A percentile compares a stretch with the other conserved stretches of the same genome.
These are phyloP conservation scores for Haliclona indistincta DNA, from an alignment of 37 sponge, comb jelly and placozoan species.

Conservation along the genomic window DNA sequence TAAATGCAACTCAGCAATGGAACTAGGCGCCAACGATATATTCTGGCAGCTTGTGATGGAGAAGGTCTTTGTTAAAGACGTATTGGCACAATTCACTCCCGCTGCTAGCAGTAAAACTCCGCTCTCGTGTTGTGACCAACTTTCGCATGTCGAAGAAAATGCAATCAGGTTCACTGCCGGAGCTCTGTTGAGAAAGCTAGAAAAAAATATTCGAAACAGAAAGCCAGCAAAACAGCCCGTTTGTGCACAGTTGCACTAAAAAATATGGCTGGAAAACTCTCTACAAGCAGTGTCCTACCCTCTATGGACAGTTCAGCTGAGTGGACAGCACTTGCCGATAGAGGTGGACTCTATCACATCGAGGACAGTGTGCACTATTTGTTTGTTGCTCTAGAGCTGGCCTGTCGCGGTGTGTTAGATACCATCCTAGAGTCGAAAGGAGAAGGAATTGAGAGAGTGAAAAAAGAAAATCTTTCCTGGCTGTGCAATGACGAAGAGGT, in stretches of 20 bases:
- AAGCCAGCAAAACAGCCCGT: not conserved
- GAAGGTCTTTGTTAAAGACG: not conserved
- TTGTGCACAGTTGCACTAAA: not conserved
- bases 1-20: not conserved
- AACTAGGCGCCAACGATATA: not conserved
- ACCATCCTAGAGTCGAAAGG: not conserved
- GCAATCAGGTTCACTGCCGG: not conserved
- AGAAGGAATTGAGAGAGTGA: not conserved
- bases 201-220: no score
- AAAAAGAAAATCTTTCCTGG: conserved; percentile 12
- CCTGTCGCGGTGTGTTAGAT: not conserved
- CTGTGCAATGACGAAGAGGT: conserved; percentile 1
- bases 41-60: not conserved
- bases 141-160: conserved; percentile 6
- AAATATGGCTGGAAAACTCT: not conserved
- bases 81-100: not conserved
- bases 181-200: no score
- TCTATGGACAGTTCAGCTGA: not conserved
- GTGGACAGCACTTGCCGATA: not conserved
- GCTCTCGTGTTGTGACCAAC: not conserved
- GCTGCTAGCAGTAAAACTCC: not conserved
- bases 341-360: not conserved
- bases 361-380: not conserved
- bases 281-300: not conserved
- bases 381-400: not conserved